Evolutionary conservation across 2,888 invertebrate species (phyloP).

Genomic region (Leptinotarsa haldemani): DNA sequence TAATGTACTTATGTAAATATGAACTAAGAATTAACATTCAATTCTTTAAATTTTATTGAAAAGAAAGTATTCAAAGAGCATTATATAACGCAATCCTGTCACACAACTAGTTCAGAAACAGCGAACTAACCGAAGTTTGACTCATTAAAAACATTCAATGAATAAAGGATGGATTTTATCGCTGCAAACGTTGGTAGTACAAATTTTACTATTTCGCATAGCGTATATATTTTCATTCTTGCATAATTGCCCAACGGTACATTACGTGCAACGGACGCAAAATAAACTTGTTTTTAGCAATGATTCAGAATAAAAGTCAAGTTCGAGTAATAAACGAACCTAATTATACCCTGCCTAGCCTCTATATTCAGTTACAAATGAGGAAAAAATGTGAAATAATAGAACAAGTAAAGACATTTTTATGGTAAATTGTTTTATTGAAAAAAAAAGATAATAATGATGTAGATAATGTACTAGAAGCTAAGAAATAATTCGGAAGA

Average conservation of each 20-base stretch:
- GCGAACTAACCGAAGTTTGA: no score
- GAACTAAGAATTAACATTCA: no score
- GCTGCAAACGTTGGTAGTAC: neutral
- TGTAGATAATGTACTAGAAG: no score
- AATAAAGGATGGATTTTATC: neutral
- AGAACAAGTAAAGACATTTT: no score
- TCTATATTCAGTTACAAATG: neutral
- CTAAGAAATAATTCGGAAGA: no score
- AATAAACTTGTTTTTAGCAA: conserved; percentile 11
- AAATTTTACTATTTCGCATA: conserved; percentile 14
- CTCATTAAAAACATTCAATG: neutral
- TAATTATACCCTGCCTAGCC: neutral
- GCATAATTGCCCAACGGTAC: conserved; percentile 9
- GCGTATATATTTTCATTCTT: neutral
- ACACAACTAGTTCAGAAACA: neutral
- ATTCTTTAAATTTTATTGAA: no score
- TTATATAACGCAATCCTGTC: no score
- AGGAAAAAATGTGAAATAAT: no score
- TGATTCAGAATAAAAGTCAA: neutral
- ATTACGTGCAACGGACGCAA: conserved; percentile 14
- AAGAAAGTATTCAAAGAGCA: no score
- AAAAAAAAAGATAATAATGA: no score
- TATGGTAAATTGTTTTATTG: no score
- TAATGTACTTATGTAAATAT: no score
- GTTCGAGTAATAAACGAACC: conserved; percentile 4